Evolutionary conservation across 37 sponge, comb jelly and placozoan species (phyloP).

Genomic region (Halichondria panicea): DNA sequence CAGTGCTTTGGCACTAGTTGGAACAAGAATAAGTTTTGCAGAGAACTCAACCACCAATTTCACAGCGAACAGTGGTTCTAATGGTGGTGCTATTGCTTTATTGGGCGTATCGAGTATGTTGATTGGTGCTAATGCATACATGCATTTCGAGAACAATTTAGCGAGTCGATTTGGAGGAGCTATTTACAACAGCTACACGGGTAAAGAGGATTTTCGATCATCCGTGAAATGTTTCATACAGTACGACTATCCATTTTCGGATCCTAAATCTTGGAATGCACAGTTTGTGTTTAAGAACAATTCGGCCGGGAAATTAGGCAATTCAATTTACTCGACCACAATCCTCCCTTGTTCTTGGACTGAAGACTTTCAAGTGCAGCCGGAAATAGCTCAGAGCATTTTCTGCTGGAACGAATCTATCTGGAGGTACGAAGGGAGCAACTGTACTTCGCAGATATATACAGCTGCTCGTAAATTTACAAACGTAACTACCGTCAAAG

Average conservation of each 20-base stretch:
- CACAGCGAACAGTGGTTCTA: no score
- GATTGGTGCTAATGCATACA: neutral
- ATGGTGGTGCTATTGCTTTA: neutral
- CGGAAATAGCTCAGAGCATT: no score
- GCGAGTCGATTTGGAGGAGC: neutral
- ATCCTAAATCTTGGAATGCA: no score
- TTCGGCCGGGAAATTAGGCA: neutral
- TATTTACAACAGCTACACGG: neutral
- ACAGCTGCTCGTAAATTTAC: slow-evolving; percentile 34
- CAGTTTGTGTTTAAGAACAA: no score
- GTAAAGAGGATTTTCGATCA: neutral
- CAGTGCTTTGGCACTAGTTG: neutral
- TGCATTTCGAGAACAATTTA: neutral
- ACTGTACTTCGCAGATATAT: slow-evolving; percentile 22
- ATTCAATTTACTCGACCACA: neutral
- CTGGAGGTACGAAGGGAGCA: slow-evolving; percentile 32
- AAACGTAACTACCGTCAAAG: neutral
- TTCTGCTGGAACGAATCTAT: slow-evolving; percentile 58
- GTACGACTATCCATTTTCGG: no score
- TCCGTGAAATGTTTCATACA: neutral
- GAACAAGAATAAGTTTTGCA: neutral
- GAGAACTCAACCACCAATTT: no score
- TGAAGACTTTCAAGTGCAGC: neutral
- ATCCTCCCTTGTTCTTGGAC: neutral
- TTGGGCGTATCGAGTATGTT: neutral